Base-by-base conservation (phyloP, 2,888 invertebrate species). In the Trissonchulus sp. region DNA sequence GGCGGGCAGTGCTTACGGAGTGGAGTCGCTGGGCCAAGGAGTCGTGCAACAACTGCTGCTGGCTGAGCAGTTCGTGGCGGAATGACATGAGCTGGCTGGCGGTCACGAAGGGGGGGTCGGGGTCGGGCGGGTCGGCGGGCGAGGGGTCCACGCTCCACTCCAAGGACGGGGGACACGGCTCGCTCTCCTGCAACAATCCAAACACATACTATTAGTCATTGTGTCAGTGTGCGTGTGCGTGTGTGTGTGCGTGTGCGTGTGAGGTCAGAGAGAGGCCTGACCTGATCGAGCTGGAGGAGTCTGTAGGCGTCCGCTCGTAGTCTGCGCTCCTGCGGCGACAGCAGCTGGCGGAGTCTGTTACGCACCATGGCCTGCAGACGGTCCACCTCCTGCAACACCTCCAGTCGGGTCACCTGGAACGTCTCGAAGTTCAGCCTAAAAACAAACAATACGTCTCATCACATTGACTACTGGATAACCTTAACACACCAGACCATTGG, bases 361-460 rank as follows among this genome's bases (percentile, higher is more conserved):
- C n/a, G 33, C 18, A 65, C 68, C 8, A 65, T 8, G 18, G 31
- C 8, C 18, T 34, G 8, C 68, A 65, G n/a, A 8, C 68, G 68
- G 28, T 28, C 8, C 8, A 65, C 18, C n/a, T 65, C 68, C 33
- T 30, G 35, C 8, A 34, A 8, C 33, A 65, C 35, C n/a, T 65
- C 68, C 8, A 65, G 35, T 15, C 35, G 68, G 35, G 68, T 65
- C 68, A 65, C 68, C 18, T 34, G 68, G 35, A 65, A 65, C n/a
- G 68, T 65, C n/a, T 65, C 68, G 18, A 33, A 34, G 28, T 65
- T 65, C 68, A 65, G 8, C n/a, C 68, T 65, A 34, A 65, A 65
- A 65, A 60, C 18, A 60, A 23, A 60, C 18, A 60, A 60, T n/a
- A n/a, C n/a, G n/a, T n/a, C n/a, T n/a, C n/a, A n/a, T n/a, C n/a